Conservation (phyloP, 2,888 invertebrate species). For the Tipula helvola region DNA sequence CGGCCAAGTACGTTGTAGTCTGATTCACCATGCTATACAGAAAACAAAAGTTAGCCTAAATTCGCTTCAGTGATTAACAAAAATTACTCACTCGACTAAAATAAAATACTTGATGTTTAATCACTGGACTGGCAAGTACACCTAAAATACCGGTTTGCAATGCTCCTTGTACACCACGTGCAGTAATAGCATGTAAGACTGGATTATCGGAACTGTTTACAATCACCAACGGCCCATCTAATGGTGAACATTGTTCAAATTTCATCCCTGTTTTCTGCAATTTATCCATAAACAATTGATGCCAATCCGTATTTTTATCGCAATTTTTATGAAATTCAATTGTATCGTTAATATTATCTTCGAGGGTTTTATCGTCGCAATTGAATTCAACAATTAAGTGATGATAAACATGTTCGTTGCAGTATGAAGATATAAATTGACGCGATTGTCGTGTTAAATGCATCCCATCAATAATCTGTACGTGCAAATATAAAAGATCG, state of each 20-base stretch:
- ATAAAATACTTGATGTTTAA: constrained; percentile 73
- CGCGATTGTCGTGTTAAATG: constrained; percentile 76
- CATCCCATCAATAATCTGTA: constrained; percentile 83
- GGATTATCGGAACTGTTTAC: constrained; percentile 23
- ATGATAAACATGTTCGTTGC: constrained; percentile 63
- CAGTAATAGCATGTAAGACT: constrained; percentile 21
- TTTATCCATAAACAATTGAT: constrained; percentile 19
- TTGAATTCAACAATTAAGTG: constrained; percentile 87
- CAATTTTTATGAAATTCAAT: constrained; percentile 20
- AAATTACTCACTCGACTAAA: constrained; percentile 64
- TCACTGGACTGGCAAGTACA: constrained; percentile 75
- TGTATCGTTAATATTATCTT: constrained; percentile 46
- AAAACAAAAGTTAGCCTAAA: background rate
- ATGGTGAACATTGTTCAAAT: constrained; percentile 21
- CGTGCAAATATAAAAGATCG: background rate
- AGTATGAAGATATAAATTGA: constrained; percentile 59
- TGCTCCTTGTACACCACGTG: constrained; percentile 23
- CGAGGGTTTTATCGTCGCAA: constrained; percentile 52
- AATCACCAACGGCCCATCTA: constrained; percentile 21
- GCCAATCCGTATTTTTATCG: constrained; percentile 21
- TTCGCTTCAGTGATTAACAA: background rate
- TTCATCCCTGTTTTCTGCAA: constrained; percentile 17
- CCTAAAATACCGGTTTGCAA: constrained; percentile 43
- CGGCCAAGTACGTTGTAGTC: constrained; percentile 81
- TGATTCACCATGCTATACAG: constrained; percentile 75